These are phyloP conservation scores for Nymphalis io DNA, from an alignment of 1,140 invertebrate genomes.

Conservation along the genomic window DNA sequence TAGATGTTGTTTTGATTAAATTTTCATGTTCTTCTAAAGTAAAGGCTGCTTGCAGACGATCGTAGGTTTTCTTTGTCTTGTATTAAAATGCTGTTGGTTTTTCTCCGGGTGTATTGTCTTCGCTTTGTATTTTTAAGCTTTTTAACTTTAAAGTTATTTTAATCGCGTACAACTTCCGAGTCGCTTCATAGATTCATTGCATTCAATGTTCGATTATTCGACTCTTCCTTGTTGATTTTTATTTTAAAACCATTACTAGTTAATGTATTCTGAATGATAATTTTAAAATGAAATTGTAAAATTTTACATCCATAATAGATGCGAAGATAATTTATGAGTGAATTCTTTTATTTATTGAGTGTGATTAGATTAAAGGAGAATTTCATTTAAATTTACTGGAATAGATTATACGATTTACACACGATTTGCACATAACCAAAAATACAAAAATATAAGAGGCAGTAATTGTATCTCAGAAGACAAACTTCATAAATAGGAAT, in stretches of 20 bases:
- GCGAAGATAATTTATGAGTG: too few relatives aligned
- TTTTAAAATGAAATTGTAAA: too few relatives aligned
- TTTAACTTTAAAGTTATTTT: slow-evolving; percentile 14
- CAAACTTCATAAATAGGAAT: too few relatives aligned
- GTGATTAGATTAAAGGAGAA: too few relatives aligned
- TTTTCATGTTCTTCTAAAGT: slow-evolving; percentile 45
- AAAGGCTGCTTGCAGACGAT: slow-evolving; percentile 21
- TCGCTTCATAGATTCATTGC: not conserved
- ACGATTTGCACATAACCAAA: too few relatives aligned
- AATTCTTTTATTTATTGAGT: too few relatives aligned
- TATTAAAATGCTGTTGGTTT: slow-evolving; percentile 21
- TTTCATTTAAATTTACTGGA: too few relatives aligned
- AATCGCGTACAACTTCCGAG: not conserved
- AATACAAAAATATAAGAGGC: too few relatives aligned
- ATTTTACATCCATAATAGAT: too few relatives aligned
- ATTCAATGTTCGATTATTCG: slow-evolving; percentile 4
- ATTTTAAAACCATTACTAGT: not conserved
- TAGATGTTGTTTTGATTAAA: slow-evolving; percentile 51
- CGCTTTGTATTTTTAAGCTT: slow-evolving; percentile 16
- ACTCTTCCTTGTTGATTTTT: not conserved
- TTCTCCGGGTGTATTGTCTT: slow-evolving; percentile 16
- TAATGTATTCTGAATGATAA: too few relatives aligned
- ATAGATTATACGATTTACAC: too few relatives aligned
- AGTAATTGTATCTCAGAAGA: too few relatives aligned
- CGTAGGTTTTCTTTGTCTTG: slow-evolving; percentile 23